Evolutionary conservation across 1,140 invertebrate genomes (phyloP).

Genomic region (Oncopeltus fasciatus): DNA sequence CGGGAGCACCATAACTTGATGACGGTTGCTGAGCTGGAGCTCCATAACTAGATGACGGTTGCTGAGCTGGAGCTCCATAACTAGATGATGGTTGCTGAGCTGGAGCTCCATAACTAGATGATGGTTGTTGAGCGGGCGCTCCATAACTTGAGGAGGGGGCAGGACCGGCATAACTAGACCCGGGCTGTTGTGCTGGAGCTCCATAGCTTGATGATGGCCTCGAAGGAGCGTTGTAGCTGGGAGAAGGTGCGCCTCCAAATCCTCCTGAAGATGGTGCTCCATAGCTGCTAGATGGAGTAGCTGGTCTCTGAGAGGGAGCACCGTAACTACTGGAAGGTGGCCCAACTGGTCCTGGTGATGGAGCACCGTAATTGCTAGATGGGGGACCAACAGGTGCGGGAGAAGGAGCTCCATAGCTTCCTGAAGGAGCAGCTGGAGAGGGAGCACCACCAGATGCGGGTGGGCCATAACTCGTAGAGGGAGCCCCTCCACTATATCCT

Average conservation of each 20-base stretch:
- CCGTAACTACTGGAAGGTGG: background rate
- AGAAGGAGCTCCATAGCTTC: constrained; percentile 10
- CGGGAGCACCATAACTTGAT: constrained; percentile 11
- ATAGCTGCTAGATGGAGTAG: no score
- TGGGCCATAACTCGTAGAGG: no score
- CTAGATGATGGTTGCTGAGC: constrained; percentile 7
- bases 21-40: constrained; percentile 12
- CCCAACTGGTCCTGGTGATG: no score
- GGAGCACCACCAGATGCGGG: constrained; percentile 18
- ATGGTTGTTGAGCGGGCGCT: constrained; percentile 15
- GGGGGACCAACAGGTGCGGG: constrained; percentile 4
- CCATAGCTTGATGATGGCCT: background rate
- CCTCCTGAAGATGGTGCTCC: no score
- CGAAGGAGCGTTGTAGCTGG: no score
- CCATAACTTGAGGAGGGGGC: constrained; percentile 20
- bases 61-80: constrained; percentile 15
- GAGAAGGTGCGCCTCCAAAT: no score
- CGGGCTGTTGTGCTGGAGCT: constrained; percentile 4
- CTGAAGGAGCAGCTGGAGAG: background rate
- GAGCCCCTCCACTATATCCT: constrained; percentile 12
- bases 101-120: constrained; percentile 19
- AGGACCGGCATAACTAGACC: constrained; percentile 7
- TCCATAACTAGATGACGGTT: constrained; percentile 16
- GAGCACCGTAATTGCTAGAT: no score
- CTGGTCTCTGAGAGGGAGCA: constrained; percentile 9